Evolutionary conservation across 2,888 invertebrate species (phyloP), one percentile per base, ranked within the genome.

Genomic region (Ennomos fuscantarius): DNA sequence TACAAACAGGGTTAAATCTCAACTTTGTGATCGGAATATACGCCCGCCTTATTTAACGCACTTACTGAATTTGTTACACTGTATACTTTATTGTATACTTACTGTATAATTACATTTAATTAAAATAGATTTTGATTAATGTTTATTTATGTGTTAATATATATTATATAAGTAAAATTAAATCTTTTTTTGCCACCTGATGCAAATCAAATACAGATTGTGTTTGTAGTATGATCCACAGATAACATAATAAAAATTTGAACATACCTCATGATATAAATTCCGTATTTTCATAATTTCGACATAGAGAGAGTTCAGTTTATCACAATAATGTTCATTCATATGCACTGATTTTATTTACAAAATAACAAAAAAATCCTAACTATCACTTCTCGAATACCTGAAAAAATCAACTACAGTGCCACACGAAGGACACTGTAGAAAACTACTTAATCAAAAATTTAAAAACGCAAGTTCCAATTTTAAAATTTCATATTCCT

Each of bases 271-370:
- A 76, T 82, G 79, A 70, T 88, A 89, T 72, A 78, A 90, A 76
- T 80, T 87, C 79, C 86, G 79, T 71, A 90, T 87, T 91, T 90
- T 92, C 91, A 92, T 92, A 84, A 86, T 90, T 84, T 79, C 76
- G 52, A 77, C 66, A 63, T 76, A 76, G 47, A 76, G 68, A 55
- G 70, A 67, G 60, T 75, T 71, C 62, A 78, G 66, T 65, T 73
- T 77, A 50, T 78, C 79, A 79, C 81, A 70, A 63, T 72, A 76
- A 58, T 62, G 72, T 74, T 77, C 80, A 78, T 81, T 81, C 79
- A 82, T 80, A 75, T 63, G 70, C 75, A 76, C 76, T 69, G 66
- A 60, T 69, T 68, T 54, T 56, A 55, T 68, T 60, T 48, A 39
- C 42, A 34, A 31, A 13, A 11, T 46, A 58, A 59, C 37, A 11